Conservation (phyloP, 2,888 invertebrate species). For the Platycheirus albimanus region DNA sequence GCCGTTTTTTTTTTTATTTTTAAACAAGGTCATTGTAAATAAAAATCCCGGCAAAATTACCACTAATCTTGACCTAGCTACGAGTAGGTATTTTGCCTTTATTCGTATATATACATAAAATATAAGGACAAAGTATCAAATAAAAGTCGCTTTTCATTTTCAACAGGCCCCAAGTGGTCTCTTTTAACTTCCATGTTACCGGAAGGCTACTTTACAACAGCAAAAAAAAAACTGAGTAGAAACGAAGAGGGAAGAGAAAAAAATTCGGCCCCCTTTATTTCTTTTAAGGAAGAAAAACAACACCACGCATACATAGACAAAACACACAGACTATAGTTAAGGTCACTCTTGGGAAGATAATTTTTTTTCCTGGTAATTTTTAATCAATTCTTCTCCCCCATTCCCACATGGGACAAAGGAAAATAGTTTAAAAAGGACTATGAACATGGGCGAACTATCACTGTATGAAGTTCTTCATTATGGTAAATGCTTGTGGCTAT, state of each 20-base stretch:
- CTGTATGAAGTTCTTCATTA: slow-evolving; percentile 35
- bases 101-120: neutral
- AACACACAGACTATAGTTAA: slow-evolving; percentile 8
- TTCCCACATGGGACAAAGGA: neutral
- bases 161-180: slow-evolving; percentile 32
- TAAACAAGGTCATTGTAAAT: slow-evolving; percentile 47
- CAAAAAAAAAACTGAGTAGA: slow-evolving; percentile 13
- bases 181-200: slow-evolving; percentile 17
- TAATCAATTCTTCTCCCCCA: slow-evolving; percentile 18
- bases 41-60: slow-evolving; percentile 34
- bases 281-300: neutral
- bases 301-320: neutral
- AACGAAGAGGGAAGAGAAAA: neutral
- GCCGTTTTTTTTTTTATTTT: neutral
- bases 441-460: slow-evolving; percentile 5
- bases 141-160: slow-evolving; percentile 32
- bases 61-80: slow-evolving; percentile 60
- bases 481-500: slow-evolving; percentile 30
- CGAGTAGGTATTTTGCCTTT: slow-evolving; percentile 15
- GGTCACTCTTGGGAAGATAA: slow-evolving; percentile 25
- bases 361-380: slow-evolving; percentile 26
- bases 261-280: neutral
- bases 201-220: slow-evolving; percentile 39
- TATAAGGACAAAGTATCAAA: slow-evolving; percentile 2
- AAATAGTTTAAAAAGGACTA: slow-evolving; percentile 7